Base-by-base conservation (phyloP, 2,113 vertebrate species). In the Cacatua alba region DNA sequence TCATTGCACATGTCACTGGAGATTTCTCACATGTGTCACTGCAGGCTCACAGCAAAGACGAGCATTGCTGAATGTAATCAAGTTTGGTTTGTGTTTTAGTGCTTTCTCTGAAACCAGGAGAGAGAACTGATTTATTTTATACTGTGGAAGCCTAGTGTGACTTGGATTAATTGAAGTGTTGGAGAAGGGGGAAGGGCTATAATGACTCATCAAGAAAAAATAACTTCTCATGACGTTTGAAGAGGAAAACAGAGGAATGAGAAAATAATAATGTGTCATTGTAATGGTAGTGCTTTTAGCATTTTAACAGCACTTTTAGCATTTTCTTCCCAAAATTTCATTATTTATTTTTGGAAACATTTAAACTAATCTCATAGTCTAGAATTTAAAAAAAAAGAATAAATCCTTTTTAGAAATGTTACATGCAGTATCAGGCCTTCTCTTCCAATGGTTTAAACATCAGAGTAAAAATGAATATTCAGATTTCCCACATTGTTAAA, bases 11-110 rank as follows among this genome's bases (percentile, higher is more conserved):
- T 12, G 29, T 53, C 67, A 35, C 59, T n/a, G n/a, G 62, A 20
- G 59, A 67, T 65, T 46, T 55, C 53, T 77, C 52, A 68, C 0
- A 0, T 29, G 4, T 8, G 13, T 37, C 6, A 0, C 21, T 52
- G 67, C 69, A 91, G 76, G 51, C 71, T 86, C 43, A 52, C 1
- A 60, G 68, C 0, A 0, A 88, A 70, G 43, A 35, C 31, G 67
- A 88, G 41, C 24, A 17, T 4, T 82, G 71, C 44, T 79, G 82
- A 68, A 91, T 79, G 64, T 59, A 5, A 41, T 62, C 44, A 20
- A 13, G 8, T 44, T 86, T 86, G 15, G 2, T 92, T 62, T 55
- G 23, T 60, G 70, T 81, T 55, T 88, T 33, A 86, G 39, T 11
- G 41, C 17, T 89, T 91, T 69, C 21, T 82, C 69, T 69, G 65